Percentiles rank a stretch among this genome's conserved stretches.
phyloP scores from a whole-genome alignment of 23 tunicate species.

The Clavelina lepadiformis region DNA sequence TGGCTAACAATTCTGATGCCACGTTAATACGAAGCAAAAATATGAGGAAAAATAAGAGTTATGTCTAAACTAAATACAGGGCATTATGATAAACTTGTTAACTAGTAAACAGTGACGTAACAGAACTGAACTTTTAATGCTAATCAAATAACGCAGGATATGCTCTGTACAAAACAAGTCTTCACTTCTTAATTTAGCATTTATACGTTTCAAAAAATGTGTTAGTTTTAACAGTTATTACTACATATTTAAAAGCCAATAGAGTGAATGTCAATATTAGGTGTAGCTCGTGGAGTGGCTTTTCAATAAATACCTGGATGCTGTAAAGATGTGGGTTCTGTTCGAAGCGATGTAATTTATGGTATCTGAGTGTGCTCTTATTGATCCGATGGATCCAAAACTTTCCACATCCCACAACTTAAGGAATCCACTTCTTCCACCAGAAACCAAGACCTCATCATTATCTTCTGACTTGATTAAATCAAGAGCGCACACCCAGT shows the following conservation, averaged over 20 bases:
- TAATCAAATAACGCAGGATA: too few species aligned
- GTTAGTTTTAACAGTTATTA: too few species aligned
- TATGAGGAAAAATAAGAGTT: too few species aligned
- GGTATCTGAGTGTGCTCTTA: slow-evolving; percentile 66
- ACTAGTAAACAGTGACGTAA: too few species aligned
- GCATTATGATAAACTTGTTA: too few species aligned
- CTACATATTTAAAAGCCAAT: background rate
- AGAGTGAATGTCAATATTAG: background rate
- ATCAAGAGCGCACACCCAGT: slow-evolving; percentile 87
- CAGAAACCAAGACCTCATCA: slow-evolving; percentile 68
- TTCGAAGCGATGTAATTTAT: slow-evolving; percentile 75
- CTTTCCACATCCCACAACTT: slow-evolving; percentile 73
- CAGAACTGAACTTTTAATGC: background rate
- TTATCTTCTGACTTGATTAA: slow-evolving; percentile 24
- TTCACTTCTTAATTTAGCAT: too few species aligned
- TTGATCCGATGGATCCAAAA: slow-evolving; percentile 51
- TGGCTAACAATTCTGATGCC: background rate
- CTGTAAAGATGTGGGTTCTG: slow-evolving; percentile 47
- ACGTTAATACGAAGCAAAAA: background rate
- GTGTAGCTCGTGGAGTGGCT: background rate
- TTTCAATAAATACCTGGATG: slow-evolving; percentile 65
- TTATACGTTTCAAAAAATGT: too few species aligned
- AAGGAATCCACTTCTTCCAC: slow-evolving; percentile 70
- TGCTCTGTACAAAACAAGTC: too few species aligned
- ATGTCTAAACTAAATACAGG: too few species aligned